Evolutionary conservation across 2,888 invertebrate genomes (phyloP).

Genomic region (Leptopilina syphax): DNA sequence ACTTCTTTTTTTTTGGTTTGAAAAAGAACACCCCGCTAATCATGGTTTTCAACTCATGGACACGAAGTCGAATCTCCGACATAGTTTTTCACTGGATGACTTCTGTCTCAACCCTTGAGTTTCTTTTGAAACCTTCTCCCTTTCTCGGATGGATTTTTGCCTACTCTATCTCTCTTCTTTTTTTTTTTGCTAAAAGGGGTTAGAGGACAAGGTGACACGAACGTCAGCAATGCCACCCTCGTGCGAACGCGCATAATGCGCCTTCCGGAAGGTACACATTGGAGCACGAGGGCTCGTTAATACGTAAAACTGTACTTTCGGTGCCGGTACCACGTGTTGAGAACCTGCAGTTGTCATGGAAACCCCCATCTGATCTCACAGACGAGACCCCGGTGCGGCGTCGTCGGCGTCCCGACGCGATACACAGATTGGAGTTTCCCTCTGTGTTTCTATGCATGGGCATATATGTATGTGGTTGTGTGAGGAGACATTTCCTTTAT

Average conservation of each 20-base stretch:
- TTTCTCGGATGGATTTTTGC: background rate
- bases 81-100: slow-evolving; percentile 29
- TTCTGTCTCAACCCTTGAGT: slow-evolving; percentile 30
- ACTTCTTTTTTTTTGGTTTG: background rate
- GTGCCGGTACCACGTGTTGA: slow-evolving; percentile 73
- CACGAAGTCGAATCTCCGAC: slow-evolving; percentile 20
- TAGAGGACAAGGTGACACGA: slow-evolving; percentile 43
- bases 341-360: slow-evolving; percentile 73
- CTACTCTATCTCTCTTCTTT: slow-evolving; percentile 43
- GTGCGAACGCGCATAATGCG: slow-evolving; percentile 57
- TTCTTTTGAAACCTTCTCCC: slow-evolving; percentile 49
- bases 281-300: slow-evolving; percentile 70
- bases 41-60: slow-evolving; percentile 16
- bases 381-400: slow-evolving; percentile 59
- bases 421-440: slow-evolving; percentile 3
- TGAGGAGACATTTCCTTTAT: background rate
- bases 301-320: slow-evolving; percentile 71
- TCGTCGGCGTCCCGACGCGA: slow-evolving; percentile 44
- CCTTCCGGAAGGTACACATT: slow-evolving; percentile 58
- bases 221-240: slow-evolving; percentile 53
- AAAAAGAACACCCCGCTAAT: slow-evolving; percentile 36
- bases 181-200: slow-evolving; percentile 51
- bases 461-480: background rate
- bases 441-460: background rate
- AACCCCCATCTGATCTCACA: slow-evolving; percentile 70